These are phyloP conservation scores for Drosophila cardini DNA, from an alignment of 1,140 invertebrate genomes.

Conservation along the genomic window DNA sequence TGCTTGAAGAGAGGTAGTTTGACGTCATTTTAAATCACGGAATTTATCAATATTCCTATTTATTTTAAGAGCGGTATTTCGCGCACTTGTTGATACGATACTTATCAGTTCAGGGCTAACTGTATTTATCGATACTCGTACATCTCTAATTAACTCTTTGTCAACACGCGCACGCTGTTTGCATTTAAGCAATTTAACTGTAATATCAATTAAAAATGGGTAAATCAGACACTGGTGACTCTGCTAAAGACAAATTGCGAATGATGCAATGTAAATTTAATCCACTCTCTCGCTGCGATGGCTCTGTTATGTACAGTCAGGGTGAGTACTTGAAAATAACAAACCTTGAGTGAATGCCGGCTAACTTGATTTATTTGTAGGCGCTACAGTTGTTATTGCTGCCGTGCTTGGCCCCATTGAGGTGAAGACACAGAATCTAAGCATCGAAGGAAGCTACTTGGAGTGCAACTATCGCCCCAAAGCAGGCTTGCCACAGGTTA, in stretches of 20 bases:
- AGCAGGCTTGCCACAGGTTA: conserved; percentile 89
- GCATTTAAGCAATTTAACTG: conserved; percentile 13
- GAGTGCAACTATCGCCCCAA: conserved; percentile 92
- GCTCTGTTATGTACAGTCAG: conserved; percentile 90
- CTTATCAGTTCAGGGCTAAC: background rate
- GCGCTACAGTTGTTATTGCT: conserved; percentile 90
- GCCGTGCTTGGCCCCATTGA: conserved; percentile 94
- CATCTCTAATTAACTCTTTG: conserved; percentile 33
- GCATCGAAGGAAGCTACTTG: conserved; percentile 91
- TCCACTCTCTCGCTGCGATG: conserved; percentile 89
- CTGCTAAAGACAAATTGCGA: conserved; percentile 49
- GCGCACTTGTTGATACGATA: conserved; percentile 31
- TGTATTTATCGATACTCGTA: background rate
- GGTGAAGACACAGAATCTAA: conserved; percentile 90
- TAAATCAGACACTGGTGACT: conserved; percentile 4
- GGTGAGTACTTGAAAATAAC: conserved; percentile 56
- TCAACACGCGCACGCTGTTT: conserved; percentile 60
- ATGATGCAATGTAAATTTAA: conserved; percentile 89
- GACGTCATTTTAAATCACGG: too few species aligned
- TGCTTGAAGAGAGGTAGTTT: background rate
- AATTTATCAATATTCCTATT: too few species aligned
- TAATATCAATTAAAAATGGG: conserved; percentile 35
- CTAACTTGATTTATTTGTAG: conserved; percentile 69
- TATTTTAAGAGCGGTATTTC: background rate
- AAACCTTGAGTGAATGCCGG: conserved; percentile 73